Conservation (phyloP, 2,113 vertebrate genomes). For the Psittacus erithacus region DNA sequence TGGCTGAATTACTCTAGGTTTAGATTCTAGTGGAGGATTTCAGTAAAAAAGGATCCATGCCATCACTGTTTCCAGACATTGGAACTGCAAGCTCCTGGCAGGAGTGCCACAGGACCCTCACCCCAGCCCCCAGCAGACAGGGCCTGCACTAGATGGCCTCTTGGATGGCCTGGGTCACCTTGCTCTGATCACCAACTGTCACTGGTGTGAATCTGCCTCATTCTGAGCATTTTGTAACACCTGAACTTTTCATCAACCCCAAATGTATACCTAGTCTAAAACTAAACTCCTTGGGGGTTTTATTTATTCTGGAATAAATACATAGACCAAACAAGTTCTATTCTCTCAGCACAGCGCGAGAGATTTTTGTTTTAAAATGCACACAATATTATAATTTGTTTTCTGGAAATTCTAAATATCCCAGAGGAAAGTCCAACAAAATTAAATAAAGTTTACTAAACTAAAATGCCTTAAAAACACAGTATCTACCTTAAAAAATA, state of each 20-base stretch:
- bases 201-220: not conserved
- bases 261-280: not conserved
- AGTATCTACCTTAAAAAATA: not conserved
- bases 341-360: not conserved
- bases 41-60: not conserved
- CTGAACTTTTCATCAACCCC: not conserved
- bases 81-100: not conserved
- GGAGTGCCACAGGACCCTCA: rapidly evolving
- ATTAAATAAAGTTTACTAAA: not conserved
- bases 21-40: not conserved
- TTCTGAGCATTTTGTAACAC: not conserved
- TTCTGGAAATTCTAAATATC: not conserved
- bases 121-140: not conserved
- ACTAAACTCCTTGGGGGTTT: not conserved
- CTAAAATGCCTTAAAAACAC: not conserved
- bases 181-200: too few relatives aligned
- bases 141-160: not conserved
- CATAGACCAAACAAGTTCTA: not conserved
- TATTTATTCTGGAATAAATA: not conserved
- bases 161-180: not conserved
- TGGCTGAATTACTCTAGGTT: constrained; percentile 20
- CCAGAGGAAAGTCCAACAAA: not conserved
- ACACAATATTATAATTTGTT: not conserved
- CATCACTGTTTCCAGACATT: not conserved
- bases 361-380: not conserved